Conservation (phyloP, 2,113 vertebrate species). For the Sisor rabdophorus region DNA sequence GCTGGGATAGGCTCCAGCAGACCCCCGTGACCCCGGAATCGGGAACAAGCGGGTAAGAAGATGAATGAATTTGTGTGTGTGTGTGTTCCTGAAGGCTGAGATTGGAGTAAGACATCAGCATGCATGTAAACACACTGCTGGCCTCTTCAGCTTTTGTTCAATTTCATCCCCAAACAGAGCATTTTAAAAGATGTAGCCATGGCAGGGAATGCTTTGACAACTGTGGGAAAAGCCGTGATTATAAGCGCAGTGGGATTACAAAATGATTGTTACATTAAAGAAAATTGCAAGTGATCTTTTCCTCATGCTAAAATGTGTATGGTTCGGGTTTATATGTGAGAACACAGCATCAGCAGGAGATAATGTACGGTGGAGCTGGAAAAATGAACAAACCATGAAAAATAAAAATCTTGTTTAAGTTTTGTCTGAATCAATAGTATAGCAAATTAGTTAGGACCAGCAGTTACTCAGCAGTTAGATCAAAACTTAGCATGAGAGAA, state of each 20-base stretch:
- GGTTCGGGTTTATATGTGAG: neutral
- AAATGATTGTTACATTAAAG: neutral
- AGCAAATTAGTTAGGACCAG: neutral
- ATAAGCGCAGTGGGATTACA: neutral
- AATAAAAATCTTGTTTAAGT: too few species aligned
- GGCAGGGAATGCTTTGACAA: constrained; percentile 28
- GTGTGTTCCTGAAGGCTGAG: neutral
- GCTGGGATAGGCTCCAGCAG: too few species aligned
- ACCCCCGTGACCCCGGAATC: too few species aligned
- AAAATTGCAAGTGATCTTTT: neutral
- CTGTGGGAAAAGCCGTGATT: constrained; percentile 6
- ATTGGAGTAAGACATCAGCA: constrained; percentile 7
- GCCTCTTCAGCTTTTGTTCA: constrained; percentile 34
- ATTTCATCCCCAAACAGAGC: constrained; percentile 30
- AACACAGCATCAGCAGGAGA: neutral
- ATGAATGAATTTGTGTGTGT: too few species aligned
- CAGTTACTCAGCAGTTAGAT: neutral
- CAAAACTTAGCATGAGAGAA: neutral
- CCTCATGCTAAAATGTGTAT: neutral
- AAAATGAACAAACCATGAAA: neutral
- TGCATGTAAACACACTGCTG: constrained; percentile 19
- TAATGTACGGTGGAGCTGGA: neutral
- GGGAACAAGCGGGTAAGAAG: too few species aligned
- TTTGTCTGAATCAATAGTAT: neutral
- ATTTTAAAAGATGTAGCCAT: constrained; percentile 34